Percentiles rank a stretch among this genome's conserved stretches.
These are phyloP conservation scores for Lasioglossum leucozonium DNA, from an alignment of 2,888 invertebrate genomes.

Conservation along the genomic window DNA sequence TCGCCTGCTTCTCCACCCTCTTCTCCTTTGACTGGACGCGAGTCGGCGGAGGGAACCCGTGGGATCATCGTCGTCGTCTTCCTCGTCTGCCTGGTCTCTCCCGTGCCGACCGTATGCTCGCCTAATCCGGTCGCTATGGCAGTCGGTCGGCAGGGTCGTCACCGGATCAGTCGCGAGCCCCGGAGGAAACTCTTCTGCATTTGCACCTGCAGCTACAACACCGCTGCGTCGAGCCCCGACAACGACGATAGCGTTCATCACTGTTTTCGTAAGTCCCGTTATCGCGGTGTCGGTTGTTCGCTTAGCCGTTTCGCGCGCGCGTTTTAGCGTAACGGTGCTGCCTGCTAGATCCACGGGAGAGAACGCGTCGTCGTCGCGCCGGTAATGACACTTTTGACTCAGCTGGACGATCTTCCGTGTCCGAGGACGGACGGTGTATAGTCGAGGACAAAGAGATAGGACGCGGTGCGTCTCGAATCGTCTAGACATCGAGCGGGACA, in stretches of 20 bases:
- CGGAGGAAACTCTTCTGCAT: constrained; percentile 52
- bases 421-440: background rate
- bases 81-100: background rate
- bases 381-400: background rate
- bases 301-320: background rate
- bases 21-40: background rate
- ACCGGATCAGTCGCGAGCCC: constrained; percentile 42
- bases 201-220: constrained; percentile 52
- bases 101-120: background rate
- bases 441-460: background rate
- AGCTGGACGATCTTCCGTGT: background rate
- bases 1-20: constrained; percentile 32
- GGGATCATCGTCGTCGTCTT: background rate
- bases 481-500: no score
- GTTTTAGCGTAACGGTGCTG: constrained; percentile 1
- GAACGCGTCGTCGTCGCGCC: no score
- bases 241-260: constrained; percentile 37
- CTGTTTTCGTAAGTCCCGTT: constrained; percentile 58
- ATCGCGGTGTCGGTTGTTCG: constrained; percentile 5
- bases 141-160: constrained; percentile 48
- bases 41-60: background rate
- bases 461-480: background rate
- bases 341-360: background rate
- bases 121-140: constrained; percentile 38
- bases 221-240: constrained; percentile 43